phyloP scores from a whole-genome alignment of 2,888 invertebrate genomes.

The Heteropelma amictum region DNA sequence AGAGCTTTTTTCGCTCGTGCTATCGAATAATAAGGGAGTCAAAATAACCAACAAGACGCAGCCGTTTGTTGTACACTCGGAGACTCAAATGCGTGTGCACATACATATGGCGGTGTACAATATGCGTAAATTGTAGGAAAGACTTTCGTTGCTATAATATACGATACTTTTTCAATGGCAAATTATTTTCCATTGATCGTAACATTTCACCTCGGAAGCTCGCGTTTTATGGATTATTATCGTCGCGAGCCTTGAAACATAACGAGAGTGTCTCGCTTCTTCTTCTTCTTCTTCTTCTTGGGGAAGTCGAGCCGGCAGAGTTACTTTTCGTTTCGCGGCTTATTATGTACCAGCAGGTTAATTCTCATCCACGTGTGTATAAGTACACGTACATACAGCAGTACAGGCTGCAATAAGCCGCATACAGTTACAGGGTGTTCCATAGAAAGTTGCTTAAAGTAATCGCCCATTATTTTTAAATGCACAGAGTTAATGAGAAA shows the following conservation, averaged over 20 bases:
- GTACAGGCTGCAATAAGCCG: too few relatives aligned
- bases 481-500: too few relatives aligned
- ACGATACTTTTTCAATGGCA: constrained; percentile 22
- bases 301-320: constrained; percentile 20
- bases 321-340: constrained; percentile 32
- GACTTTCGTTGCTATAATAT: constrained; percentile 10
- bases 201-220: constrained; percentile 48
- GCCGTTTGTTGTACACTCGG: neutral
- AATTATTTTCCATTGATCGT: constrained; percentile 49
- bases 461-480: too few relatives aligned
- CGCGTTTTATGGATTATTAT: constrained; percentile 47
- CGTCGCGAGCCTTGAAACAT: constrained; percentile 40
- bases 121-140: neutral
- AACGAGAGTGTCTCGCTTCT: constrained; percentile 35
- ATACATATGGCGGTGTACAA: neutral
- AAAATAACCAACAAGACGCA: neutral
- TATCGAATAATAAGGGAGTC: neutral
- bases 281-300: too few relatives aligned
- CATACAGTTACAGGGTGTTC: too few relatives aligned
- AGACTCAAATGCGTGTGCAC: neutral
- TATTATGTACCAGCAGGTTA: constrained; percentile 47
- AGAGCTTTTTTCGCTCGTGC: neutral
- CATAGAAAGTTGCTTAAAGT: too few relatives aligned
- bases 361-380: constrained; percentile 14
- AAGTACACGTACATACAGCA: neutral